These are phyloP conservation scores for Etheostoma spectabile DNA, from an alignment of 2,113 vertebrate genomes.

Conservation along the genomic window DNA sequence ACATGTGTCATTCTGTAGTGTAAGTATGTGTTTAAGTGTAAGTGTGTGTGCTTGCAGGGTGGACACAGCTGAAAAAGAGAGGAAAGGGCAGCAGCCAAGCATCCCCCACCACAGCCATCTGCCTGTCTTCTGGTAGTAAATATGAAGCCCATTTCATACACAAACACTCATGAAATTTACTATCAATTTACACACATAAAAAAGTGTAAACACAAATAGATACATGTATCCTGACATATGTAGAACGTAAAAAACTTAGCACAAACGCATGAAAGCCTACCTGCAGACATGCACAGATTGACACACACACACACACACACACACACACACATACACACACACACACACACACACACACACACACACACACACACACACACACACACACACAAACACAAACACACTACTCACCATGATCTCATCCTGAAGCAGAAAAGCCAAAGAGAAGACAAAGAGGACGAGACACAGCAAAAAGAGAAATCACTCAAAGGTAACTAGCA, in stretches of 20 bases:
- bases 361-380: conserved; percentile 23
- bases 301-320: conserved; percentile 12
- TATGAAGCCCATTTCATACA: conserved; percentile 31
- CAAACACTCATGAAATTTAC: background rate
- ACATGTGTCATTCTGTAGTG: background rate
- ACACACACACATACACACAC: conserved; percentile 21
- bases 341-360: conserved; percentile 17
- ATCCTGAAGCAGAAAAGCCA: conserved; percentile 74
- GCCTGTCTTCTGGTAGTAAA: conserved; percentile 31
- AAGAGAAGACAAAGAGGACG: conserved; percentile 33
- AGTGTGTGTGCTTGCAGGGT: conserved; percentile 9
- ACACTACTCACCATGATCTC: conserved; percentile 84
- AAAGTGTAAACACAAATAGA: conserved; percentile 20
- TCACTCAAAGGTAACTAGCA: conserved; percentile 42
- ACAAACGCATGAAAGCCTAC: conserved; percentile 43
- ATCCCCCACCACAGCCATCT: conserved; percentile 60
- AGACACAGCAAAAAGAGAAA: conserved; percentile 32
- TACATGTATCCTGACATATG: background rate
- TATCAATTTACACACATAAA: conserved; percentile 1
- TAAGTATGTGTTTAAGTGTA: background rate
- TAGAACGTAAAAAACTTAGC: conserved; percentile 24
- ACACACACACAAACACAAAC: conserved; percentile 19
- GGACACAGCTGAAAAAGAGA: conserved; percentile 36
- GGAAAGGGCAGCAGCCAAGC: conserved; percentile 69
- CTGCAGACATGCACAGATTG: conserved; percentile 49